Evolutionary conservation across 2,113 vertebrate species (phyloP).

Genomic region (Equus quagga): DNA sequence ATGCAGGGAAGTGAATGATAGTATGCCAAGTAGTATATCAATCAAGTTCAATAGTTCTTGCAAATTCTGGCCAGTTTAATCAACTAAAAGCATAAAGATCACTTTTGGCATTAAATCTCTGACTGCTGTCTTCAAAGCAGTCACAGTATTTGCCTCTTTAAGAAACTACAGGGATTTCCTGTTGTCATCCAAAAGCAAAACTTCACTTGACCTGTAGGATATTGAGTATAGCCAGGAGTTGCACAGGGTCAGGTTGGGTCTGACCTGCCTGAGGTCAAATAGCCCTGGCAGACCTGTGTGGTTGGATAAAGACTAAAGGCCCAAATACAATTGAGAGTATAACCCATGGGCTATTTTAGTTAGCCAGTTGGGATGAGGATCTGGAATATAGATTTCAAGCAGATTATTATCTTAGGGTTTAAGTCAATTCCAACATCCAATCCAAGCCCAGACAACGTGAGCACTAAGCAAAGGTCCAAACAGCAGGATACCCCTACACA

Average conservation of each 20-base stretch:
- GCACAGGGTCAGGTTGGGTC: background rate
- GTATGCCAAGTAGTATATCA: conserved; percentile 61
- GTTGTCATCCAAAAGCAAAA: conserved; percentile 62
- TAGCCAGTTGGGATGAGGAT: background rate
- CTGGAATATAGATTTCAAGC: background rate
- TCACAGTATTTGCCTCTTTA: conserved; percentile 55
- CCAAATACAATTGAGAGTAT: background rate
- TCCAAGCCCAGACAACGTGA: background rate
- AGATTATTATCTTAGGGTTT: conserved; percentile 44
- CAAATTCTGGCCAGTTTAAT: conserved; percentile 73
- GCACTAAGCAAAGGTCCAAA: conserved; percentile 2
- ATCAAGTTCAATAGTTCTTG: conserved; percentile 64
- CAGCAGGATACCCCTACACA: background rate
- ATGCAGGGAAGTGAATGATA: conserved; percentile 22
- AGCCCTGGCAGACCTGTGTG: background rate
- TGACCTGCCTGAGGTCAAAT: background rate
- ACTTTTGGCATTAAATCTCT: conserved; percentile 63
- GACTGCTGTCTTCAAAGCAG: background rate
- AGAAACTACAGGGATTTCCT: conserved; percentile 38
- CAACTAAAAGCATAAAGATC: conserved; percentile 71
- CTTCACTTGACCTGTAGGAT: conserved; percentile 14
- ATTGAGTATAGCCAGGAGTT: background rate
- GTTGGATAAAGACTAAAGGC: background rate
- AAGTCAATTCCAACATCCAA: background rate
- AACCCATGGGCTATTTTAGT: conserved; percentile 7